These are phyloP conservation scores for Prenolepis imparis DNA, from an alignment of 2,888 invertebrate species.

Conservation along the genomic window DNA sequence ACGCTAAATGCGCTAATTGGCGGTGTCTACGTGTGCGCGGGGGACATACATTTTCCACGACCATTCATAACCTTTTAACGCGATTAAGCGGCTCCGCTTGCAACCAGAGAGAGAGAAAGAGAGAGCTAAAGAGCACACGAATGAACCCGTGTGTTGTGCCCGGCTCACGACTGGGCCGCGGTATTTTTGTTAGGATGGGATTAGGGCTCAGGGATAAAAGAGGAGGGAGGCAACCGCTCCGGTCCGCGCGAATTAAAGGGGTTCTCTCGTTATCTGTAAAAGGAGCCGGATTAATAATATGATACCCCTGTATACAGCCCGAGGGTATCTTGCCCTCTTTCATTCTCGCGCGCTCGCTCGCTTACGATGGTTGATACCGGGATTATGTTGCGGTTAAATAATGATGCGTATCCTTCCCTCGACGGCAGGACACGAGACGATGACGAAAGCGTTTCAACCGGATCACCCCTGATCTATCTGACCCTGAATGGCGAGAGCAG, in stretches of 20 bases:
- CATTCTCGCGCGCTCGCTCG: conserved; percentile 1
- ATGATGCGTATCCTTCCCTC: conserved; percentile 42
- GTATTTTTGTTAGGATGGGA: conserved; percentile 80
- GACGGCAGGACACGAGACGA: background rate
- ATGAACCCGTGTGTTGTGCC: conserved; percentile 67
- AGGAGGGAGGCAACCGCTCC: conserved; percentile 7
- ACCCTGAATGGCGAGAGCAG: conserved; percentile 11
- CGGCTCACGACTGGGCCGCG: conserved; percentile 57
- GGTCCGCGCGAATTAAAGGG: conserved; percentile 73
- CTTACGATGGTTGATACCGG: conserved; percentile 21
- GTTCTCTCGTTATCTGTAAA: conserved; percentile 65
- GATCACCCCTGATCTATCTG: conserved; percentile 34
- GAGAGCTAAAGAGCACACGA: conserved; percentile 74
- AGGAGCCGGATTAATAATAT: conserved; percentile 68
- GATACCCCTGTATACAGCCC: conserved; percentile 25
- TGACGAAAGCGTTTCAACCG: conserved; percentile 53
- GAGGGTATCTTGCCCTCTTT: conserved; percentile 25
- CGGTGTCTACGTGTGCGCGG: conserved; percentile 63
- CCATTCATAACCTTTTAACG: conserved; percentile 80
- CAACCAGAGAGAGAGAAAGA: conserved; percentile 34
- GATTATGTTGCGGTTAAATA: conserved; percentile 60
- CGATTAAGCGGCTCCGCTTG: conserved; percentile 74
- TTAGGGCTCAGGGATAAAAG: conserved; percentile 69
- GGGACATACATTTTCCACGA: conserved; percentile 65
- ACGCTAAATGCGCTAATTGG: conserved; percentile 73